These are phyloP conservation scores for Maccullochella peelii DNA, from an alignment of 2,113 vertebrate genomes.

Conservation along the genomic window DNA sequence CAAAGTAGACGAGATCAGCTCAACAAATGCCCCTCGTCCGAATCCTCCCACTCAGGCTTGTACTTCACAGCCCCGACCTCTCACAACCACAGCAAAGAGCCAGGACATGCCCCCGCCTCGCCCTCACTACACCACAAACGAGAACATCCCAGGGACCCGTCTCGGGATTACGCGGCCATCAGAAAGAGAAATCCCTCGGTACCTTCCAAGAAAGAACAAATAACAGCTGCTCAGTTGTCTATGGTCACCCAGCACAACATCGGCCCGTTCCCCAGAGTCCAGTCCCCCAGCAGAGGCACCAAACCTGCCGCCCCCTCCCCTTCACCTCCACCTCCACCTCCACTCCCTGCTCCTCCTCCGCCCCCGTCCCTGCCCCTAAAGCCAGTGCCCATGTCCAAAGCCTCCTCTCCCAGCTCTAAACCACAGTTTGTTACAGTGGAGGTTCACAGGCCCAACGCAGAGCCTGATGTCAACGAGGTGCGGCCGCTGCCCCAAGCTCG, in stretches of 20 bases:
- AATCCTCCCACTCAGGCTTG: slow-evolving; percentile 89
- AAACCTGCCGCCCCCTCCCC: slow-evolving; percentile 57
- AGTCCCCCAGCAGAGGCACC: slow-evolving; percentile 86
- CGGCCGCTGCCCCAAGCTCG: slow-evolving; percentile 91
- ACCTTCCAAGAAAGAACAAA: slow-evolving; percentile 75
- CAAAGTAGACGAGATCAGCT: slow-evolving; percentile 77
- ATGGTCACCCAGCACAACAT: slow-evolving; percentile 87
- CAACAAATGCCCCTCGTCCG: slow-evolving; percentile 86
- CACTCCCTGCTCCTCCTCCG: slow-evolving; percentile 64
- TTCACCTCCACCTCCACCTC: slow-evolving; percentile 66
- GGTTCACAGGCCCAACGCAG: slow-evolving; percentile 93
- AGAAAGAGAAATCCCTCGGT: slow-evolving; percentile 75
- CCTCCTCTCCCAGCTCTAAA: slow-evolving; percentile 75
- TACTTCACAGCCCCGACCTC: slow-evolving; percentile 86
- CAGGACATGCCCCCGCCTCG: slow-evolving; percentile 39
- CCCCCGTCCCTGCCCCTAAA: slow-evolving; percentile 58
- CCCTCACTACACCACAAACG: slow-evolving; percentile 63
- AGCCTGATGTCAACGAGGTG: slow-evolving; percentile 96
- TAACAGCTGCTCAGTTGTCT: slow-evolving; percentile 85
- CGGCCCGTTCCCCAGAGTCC: slow-evolving; percentile 94
- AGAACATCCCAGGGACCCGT: slow-evolving; percentile 58
- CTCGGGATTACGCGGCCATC: slow-evolving; percentile 66
- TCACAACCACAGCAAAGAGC: slow-evolving; percentile 73
- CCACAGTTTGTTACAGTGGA: slow-evolving; percentile 96
- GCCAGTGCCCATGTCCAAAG: slow-evolving; percentile 70